Conservation (phyloP, 2,888 invertebrate genomes). For the Vannuccia rotundouncinata region DNA sequence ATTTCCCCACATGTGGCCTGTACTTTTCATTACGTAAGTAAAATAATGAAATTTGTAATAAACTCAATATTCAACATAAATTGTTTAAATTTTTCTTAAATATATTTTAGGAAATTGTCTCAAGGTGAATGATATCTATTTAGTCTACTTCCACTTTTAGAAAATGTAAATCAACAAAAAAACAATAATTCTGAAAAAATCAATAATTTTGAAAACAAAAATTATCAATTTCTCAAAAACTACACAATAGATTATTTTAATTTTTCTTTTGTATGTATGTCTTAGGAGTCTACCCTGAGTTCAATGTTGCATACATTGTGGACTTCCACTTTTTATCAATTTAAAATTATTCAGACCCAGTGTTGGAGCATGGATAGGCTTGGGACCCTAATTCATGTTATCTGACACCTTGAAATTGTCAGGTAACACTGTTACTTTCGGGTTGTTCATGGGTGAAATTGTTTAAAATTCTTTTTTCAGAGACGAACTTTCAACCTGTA, state of each 20-base stretch:
- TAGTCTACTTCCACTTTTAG: background rate
- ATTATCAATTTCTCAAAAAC: slow-evolving; percentile 30
- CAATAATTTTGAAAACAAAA: slow-evolving; percentile 30
- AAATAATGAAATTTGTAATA: background rate
- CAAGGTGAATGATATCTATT: background rate
- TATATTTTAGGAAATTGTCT: background rate
- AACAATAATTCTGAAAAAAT: background rate
- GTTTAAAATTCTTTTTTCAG: too few species aligned
- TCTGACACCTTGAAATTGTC: too few species aligned
- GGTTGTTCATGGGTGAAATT: too few species aligned
- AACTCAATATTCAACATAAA: background rate
- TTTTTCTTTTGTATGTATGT: slow-evolving; percentile 28
- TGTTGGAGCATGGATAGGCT: too few species aligned
- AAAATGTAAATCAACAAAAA: background rate
- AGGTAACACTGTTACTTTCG: too few species aligned
- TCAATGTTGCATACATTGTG: slow-evolving; percentile 15
- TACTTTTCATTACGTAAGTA: background rate
- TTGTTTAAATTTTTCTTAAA: background rate
- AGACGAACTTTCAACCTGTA: too few species aligned
- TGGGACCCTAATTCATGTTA: too few species aligned
- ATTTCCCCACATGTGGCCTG: background rate
- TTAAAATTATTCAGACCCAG: slow-evolving; percentile 26
- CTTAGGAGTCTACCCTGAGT: slow-evolving; percentile 22
- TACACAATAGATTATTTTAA: slow-evolving; percentile 22
- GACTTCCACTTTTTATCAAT: slow-evolving; percentile 14